A percentile compares a stretch with the other conserved stretches of the same genome.
Conservation (phyloP, 2,888 invertebrate species). For the Thumatha senex region DNA sequence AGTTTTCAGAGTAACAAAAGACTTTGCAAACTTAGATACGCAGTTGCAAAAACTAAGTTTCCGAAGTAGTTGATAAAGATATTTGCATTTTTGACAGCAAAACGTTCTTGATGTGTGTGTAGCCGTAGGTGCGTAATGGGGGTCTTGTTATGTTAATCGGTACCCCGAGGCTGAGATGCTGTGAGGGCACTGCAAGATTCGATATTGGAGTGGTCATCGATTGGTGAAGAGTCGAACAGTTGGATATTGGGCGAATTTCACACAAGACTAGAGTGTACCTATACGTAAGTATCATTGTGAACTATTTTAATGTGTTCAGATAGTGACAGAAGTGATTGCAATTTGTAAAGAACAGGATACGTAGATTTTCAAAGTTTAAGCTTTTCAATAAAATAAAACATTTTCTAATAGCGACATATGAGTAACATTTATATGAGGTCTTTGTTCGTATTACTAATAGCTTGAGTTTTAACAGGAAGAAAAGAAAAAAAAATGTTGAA, state of each 20-base stretch:
- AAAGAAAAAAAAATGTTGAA: no score
- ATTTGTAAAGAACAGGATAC: not conserved
- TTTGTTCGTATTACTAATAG: no score
- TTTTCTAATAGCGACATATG: no score
- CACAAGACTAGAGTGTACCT: constrained; percentile 10
- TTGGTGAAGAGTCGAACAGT: constrained; percentile 43
- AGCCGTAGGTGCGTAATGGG: constrained; percentile 74
- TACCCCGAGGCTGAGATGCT: constrained; percentile 61
- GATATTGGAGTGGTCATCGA: constrained; percentile 62
- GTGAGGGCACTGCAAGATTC: constrained; percentile 53
- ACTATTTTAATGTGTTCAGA: not conserved
- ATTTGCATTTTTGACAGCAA: constrained; percentile 25
- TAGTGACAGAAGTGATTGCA: not conserved
- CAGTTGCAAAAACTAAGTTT: constrained; percentile 6
- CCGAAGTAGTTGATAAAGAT: not conserved
- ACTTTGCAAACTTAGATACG: constrained; percentile 34
- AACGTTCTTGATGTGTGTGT: constrained; percentile 27
- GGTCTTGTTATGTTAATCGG: constrained; percentile 81
- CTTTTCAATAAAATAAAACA: no score
- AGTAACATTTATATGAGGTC: no score
- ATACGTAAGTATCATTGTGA: constrained; percentile 1
- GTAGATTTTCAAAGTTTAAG: not conserved
- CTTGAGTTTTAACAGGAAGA: no score
- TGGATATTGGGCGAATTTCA: constrained; percentile 30
- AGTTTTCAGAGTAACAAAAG: constrained; percentile 64